Evolutionary conservation across 2,888 invertebrate species (phyloP), one percentile per base, ranked within the genome.

Genomic region (Alviniconcha strummeri): DNA sequence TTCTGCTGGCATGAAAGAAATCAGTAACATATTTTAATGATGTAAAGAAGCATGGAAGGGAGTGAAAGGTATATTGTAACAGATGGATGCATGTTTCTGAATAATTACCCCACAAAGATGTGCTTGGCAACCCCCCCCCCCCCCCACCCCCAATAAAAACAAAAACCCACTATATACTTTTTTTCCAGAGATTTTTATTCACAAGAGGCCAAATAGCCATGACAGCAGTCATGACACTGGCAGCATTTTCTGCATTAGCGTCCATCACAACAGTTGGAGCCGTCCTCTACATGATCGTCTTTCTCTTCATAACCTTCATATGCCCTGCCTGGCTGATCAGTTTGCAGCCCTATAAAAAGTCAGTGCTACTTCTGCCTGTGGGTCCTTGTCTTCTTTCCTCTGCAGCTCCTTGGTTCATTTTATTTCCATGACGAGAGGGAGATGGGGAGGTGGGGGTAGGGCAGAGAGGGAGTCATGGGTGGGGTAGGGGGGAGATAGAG

Each of bases 341-440:
- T 11, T 90, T 94, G 83, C 94, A 95, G 88, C 91, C 91, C 36
- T 92, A 91, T 80, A 94, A 94, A 91, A 94, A 94, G 93, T 94
- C 88, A 90, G 92, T 90, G 4, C 8, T 19, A 19, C 8, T 57
- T 0, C 60, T 71, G 5, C 64, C 52, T 17, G 15, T 19, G 17
- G 57, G n/a, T 54, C 2, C 1, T n/a, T 17, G 8, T 17, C 8
- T 71, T 75, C 4, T 1, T 19, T 75, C 4, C 13, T 19, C 8
- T 75, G 54, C 17, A 55, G 15, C 17, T 54, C 13, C 19, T 74
- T 6, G 7, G 7, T 52, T 19, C 36, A 52, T 36, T 36, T 36
- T 36, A 36, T 54, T 13, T 74, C 7, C 36, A 19, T 74, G 52
- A 13, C 1, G 7, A 7, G 52, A 36, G 36, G 36, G 36, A 36